Conservation (phyloP, 2,113 vertebrate genomes). For the Pelvicachromis taeniatus region DNA sequence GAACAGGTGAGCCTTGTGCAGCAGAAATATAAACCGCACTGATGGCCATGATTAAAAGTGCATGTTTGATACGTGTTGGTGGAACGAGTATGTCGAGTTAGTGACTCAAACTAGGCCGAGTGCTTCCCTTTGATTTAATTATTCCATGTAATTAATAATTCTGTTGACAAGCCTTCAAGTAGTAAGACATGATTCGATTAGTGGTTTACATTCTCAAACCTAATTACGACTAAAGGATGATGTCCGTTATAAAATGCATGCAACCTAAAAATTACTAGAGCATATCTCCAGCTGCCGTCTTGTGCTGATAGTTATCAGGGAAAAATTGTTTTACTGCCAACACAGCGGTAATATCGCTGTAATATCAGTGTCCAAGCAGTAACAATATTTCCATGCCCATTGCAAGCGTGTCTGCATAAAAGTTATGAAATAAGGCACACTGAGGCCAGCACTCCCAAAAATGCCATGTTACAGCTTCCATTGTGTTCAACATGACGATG, state of each 20-base stretch:
- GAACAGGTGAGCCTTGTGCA: not conserved
- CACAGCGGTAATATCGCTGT: not conserved
- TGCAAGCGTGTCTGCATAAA: not conserved
- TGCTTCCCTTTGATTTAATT: not conserved
- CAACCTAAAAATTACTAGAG: not conserved
- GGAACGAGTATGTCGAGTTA: not conserved
- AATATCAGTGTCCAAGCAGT: not conserved
- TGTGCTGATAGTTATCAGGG: not conserved
- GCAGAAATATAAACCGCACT: not conserved
- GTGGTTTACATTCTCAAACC: not conserved
- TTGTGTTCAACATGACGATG: not conserved
- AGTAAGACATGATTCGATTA: not conserved
- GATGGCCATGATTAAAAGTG: not conserved
- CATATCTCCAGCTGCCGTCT: not conserved
- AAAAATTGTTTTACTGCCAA: not conserved
- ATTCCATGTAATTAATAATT: slow-evolving; percentile 27
- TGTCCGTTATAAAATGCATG: not conserved
- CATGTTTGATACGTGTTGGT: not conserved
- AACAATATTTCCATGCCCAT: not conserved
- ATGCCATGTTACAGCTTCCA: not conserved
- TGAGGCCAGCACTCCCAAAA: not conserved
- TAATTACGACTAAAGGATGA: slow-evolving; percentile 12
- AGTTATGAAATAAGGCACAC: not conserved
- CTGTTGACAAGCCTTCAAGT: not conserved
- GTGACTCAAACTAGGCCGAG: not conserved